Evolutionary conservation across 2,113 vertebrate genomes (phyloP).

Genomic region (Propithecus coquereli): DNA sequence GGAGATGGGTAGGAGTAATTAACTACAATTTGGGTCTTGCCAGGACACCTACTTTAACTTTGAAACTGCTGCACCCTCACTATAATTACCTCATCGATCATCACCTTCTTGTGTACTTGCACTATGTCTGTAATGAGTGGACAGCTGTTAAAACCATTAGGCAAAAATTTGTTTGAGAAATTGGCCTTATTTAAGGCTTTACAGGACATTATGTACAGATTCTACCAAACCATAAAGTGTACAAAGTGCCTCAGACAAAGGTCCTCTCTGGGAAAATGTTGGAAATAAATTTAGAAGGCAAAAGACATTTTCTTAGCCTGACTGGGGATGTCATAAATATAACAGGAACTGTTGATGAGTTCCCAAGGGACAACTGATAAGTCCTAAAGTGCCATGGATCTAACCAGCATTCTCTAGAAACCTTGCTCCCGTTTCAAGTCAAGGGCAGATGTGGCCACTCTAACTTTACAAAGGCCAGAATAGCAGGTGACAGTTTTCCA

Average conservation of each 20-base stretch:
- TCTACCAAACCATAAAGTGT: background rate
- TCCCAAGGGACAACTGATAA: background rate
- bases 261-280: background rate
- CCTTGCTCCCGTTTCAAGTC: background rate
- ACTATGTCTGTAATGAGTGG: background rate
- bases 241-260: background rate
- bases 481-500: background rate
- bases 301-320: background rate
- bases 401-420: background rate
- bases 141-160: constrained; percentile 4
- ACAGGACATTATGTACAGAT: background rate
- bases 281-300: constrained; percentile 1
- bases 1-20: background rate
- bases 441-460: background rate
- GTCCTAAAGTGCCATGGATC: background rate
- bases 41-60: background rate
- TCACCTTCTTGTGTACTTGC: background rate
- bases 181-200: background rate
- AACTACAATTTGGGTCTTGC: background rate
- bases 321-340: background rate
- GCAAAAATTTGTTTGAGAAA: background rate
- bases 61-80: background rate
- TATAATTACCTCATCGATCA: constrained; percentile 39
- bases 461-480: background rate
- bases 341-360: background rate